Evolutionary conservation across 2,888 invertebrate species (phyloP).

Genomic region (Orthosia gothica): DNA sequence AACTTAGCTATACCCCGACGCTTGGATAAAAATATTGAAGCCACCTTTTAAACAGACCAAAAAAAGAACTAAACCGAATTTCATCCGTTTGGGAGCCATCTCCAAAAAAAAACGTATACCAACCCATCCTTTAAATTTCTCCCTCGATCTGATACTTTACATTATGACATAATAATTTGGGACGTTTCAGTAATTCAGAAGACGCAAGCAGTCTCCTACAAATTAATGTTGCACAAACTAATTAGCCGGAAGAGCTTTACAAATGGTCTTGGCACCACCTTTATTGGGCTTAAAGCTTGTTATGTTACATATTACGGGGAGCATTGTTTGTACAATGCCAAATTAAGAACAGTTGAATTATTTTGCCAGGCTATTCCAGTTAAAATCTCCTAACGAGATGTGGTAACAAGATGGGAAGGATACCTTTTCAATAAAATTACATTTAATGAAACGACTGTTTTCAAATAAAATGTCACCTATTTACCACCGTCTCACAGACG

Average conservation of each 20-base stretch:
- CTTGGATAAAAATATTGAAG: no score
- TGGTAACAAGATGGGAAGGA: background rate
- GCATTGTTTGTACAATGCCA: constrained; percentile 40
- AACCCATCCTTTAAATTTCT: constrained; percentile 50
- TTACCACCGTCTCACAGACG: background rate
- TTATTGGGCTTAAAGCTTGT: constrained; percentile 55
- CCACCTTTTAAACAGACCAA: no score
- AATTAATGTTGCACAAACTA: constrained; percentile 70
- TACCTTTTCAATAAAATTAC: background rate
- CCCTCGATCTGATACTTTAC: constrained; percentile 35
- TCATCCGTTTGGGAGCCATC: no score
- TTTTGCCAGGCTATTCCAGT: background rate
- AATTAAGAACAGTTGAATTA: constrained; percentile 35
- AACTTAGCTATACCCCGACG: no score
- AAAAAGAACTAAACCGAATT: no score
- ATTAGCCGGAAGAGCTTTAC: constrained; percentile 69
- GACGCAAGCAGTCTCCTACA: constrained; percentile 57
- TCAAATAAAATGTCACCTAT: background rate
- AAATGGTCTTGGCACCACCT: constrained; percentile 66
- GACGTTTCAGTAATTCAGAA: constrained; percentile 61
- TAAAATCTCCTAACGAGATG: background rate
- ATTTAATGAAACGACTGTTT: background rate
- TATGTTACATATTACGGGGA: constrained; percentile 36
- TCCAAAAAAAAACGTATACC: constrained; percentile 5
- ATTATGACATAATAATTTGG: constrained; percentile 65